phyloP scores from a whole-genome alignment of 1,140 invertebrate genomes.

The Drosophila orosa region DNA sequence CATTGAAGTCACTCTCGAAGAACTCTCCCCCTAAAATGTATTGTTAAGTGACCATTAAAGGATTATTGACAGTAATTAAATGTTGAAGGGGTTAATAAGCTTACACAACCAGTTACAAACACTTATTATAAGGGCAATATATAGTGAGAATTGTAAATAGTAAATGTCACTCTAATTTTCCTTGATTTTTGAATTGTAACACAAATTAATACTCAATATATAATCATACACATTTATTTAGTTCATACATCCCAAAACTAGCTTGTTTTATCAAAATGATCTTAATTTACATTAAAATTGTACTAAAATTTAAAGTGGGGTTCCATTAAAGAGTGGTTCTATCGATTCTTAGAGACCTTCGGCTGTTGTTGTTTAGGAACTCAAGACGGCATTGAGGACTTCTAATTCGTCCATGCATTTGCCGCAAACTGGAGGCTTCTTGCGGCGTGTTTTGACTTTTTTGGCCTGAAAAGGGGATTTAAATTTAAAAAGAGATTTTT shows the following conservation, averaged over 20 bases:
- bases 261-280: not conserved
- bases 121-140: not conserved
- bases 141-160: not conserved
- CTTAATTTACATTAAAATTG: not conserved
- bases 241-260: not conserved
- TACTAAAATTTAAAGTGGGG: not conserved
- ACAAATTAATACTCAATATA: not conserved
- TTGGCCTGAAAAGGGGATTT: too few species aligned
- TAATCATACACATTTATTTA: not conserved
- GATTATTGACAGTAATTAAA: slow-evolving; percentile 35
- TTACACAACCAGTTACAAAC: slow-evolving; percentile 11
- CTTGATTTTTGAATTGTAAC: not conserved
- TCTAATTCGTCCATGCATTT: not conserved
- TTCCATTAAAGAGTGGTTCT: not conserved
- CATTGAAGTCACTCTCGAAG: slow-evolving; percentile 5
- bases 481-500: too few species aligned
- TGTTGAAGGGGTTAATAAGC: slow-evolving; percentile 33
- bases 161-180: not conserved
- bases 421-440: not conserved
- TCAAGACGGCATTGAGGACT: too few species aligned
- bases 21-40: slow-evolving; percentile 19
- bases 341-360: not conserved
- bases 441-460: too few species aligned
- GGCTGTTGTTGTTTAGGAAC: too few species aligned
- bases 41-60: slow-evolving; percentile 36